Evolutionary conservation across 1,140 invertebrate genomes (phyloP), one percentile per base, ranked within the genome.

Genomic region (Geopemphigus sp.): DNA sequence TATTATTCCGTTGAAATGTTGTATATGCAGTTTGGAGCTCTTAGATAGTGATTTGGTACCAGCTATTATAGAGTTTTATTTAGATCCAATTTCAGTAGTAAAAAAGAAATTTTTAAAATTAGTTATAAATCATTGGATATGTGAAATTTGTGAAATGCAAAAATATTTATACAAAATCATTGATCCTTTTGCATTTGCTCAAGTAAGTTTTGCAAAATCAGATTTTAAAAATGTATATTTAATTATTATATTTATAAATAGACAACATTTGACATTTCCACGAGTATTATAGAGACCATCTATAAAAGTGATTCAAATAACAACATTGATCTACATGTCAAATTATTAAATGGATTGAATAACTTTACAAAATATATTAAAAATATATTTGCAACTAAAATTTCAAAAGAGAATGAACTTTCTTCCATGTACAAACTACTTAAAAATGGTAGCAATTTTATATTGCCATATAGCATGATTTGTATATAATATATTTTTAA

Each of bases 31-130:
- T 32, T 78, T 78, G 15, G 74, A 78, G 45, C 39, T 78, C 19
- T 63, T 78, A 29, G 74, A 78, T 22, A 78, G 57, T 78, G 74
- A 78, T 50, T 24, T 78, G 26, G 74, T 78, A 78, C 74, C 74
- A 11, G 57, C 74, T 19, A 78, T 78, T 63, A 61, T 61, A 29
- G 57, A 61, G 15, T 78, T 78, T 78, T 78, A 78, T 78, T 78
- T 78, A 50, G 74, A 78, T 61, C 74, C 74, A 50, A 63, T 39
- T 24, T 78, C 74, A 78, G 6, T 45, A 26, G 57, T 47, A 50
- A 78, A 78, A 29, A 78, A 63, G 50, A 11, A 32, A 47, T 78
- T 78, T 78, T 24, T 78, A 78, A 78, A 78, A 63, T 39, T 78
- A 1, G 22, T 78, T 32, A 50, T 78, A 26, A 78, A 78, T 5